phyloP scores from a whole-genome alignment of 2,797 vertebrate species.

The Cossypha dichroa region DNA sequence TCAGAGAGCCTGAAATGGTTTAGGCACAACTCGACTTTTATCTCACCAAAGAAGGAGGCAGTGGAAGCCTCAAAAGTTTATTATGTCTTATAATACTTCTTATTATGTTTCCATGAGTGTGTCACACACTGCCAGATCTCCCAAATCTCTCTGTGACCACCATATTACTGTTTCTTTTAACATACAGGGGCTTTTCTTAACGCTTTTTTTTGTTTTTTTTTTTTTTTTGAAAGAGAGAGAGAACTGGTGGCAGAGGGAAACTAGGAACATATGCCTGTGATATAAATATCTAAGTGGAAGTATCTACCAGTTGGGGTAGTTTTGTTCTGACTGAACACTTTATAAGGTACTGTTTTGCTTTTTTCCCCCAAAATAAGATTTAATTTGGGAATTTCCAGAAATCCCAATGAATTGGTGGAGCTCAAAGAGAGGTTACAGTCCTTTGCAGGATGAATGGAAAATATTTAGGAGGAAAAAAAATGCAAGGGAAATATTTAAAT shows the following conservation, averaged over 20 bases:
- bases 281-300: constrained; percentile 37
- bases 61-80: background rate
- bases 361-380: background rate
- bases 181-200: background rate
- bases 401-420: background rate
- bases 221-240: background rate
- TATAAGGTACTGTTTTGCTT: background rate
- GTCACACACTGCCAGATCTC: background rate
- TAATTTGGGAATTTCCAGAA: background rate
- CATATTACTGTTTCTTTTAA: background rate
- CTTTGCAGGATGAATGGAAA: background rate
- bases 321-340: background rate
- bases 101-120: background rate
- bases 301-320: background rate
- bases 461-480: background rate
- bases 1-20: background rate
- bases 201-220: no score
- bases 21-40: background rate
- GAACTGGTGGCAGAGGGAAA: background rate
- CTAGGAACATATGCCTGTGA: background rate
- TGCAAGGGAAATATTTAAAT: background rate
- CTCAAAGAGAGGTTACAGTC: background rate
- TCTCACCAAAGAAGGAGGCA: background rate
- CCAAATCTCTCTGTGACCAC: background rate
- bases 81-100: background rate